Base-by-base conservation (phyloP, 2,888 invertebrate genomes). In the Acronicta psi region DNA sequence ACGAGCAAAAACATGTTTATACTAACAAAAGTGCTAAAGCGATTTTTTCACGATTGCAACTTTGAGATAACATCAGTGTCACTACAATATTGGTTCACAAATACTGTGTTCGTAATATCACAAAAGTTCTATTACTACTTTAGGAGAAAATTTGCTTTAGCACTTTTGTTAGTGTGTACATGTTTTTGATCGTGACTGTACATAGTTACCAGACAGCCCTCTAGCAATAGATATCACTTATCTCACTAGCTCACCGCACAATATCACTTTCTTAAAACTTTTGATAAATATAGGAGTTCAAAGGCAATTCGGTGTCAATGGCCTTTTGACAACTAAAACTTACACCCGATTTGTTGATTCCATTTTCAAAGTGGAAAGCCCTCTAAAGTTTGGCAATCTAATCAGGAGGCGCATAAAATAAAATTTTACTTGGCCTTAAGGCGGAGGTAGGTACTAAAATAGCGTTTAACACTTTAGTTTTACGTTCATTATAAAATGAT, bases 381-480 rank as follows among this genome's bases (percentile, higher is more conserved):
- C 37, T 74, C 62, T 54, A 36, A 77, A 77, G 58, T 74, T 75
- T 65, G 29, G 46, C 57, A 59, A 77, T 71, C 68, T 61, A 67
- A 77, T 73, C 64, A 56, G 46, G 51, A 59, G 56, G 49, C 58
- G 16, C 41, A 58, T 75, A 55, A 63, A 73, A 67, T 78, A 54
- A 68, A 75, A 70, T 72, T 60, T 59, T 69, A 75, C 50, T 67
- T 65, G 25, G 34, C 37, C 44, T 64, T 14, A 54, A 65, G 11
- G 17, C 17, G 8, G 11, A 16, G 38, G 53, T 40, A 16, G 38
- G 53, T 40, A 46, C 18, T 66, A 66, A 60, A 68, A 44, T 59
- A 53, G 44, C 56, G 25, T 56, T 51, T 60, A 67, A 69, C 57
- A 62, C 57, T 76, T 69, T 13, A 65, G 54, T 62, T 72, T 72